Evolutionary conservation across 2,888 invertebrate species (phyloP), one percentile per base, ranked within the genome.

Genomic region (Caenorhabditis panamensis): DNA sequence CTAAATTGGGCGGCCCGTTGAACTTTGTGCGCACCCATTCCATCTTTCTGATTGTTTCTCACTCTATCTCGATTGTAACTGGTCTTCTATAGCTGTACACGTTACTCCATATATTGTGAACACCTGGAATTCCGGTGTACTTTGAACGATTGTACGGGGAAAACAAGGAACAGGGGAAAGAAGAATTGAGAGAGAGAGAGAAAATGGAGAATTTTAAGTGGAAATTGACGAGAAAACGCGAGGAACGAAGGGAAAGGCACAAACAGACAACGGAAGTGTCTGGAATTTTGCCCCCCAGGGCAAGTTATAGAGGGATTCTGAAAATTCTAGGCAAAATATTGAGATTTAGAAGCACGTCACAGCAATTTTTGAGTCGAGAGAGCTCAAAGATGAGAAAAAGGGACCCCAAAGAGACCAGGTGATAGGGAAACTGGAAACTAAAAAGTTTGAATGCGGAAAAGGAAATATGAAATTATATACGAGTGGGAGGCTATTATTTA

Each of bases 21-120:
- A 75, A 49, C 44, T 62, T 71, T 44, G 41, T 47, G 59, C 78
- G 64, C n/a, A 68, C 56, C 72, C 71, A 71, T 71, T 78, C 69
- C 69, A 78, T 78, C 53, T 20, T 58, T 56, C 56, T 31, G 18
- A 31, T 31, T 31, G 3, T 31, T 24, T 18, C 18, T 54, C 26
- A n/a, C 8, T 28, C n/a, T 13, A 5, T 16, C 28, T 54, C 54
- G 28, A 16, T 49, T 49, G 8, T 22, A 31, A 31, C 9, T 31
- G 4, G 31, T n/a, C n/a, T n/a, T n/a, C n/a, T n/a, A n/a, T n/a
- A n/a, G n/a, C n/a, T n/a, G n/a, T n/a, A 37, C 5, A n/a, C 31
- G 61, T 66, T 63, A 66, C 59, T 59, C 75, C 75, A 75, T 75
- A 61, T 64, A 64, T 51, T 37, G 24, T 37, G 51, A n/a, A 22